Conservation (phyloP, 2,888 invertebrate genomes). For the Sepiola atlantica region DNA sequence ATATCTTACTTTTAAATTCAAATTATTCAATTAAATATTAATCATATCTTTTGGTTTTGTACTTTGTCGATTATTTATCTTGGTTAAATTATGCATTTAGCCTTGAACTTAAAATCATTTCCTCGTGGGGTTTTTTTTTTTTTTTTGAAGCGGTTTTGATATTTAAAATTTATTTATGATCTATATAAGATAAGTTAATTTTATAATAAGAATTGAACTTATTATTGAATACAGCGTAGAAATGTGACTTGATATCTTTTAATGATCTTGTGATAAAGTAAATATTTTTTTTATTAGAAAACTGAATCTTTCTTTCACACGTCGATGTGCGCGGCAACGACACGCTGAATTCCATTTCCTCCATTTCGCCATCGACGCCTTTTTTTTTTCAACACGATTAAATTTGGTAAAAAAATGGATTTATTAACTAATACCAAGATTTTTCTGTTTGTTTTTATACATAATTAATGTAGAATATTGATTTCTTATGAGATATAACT, state of each 20-base stretch:
- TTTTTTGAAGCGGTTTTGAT: background rate
- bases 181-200: background rate
- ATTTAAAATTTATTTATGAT: background rate
- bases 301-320: background rate
- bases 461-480: too few relatives aligned
- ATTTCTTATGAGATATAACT: too few relatives aligned
- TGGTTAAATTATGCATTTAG: background rate
- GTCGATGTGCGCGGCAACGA: background rate
- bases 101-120: constrained; percentile 34
- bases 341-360: background rate
- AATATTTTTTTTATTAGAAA: too few relatives aligned
- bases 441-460: too few relatives aligned
- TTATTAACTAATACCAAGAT: too few relatives aligned
- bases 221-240: background rate
- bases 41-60: background rate
- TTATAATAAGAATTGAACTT: background rate
- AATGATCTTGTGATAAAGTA: background rate
- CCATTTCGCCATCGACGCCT: background rate
- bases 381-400: too few relatives aligned
- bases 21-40: background rate
- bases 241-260: too few relatives aligned
- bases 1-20: background rate
- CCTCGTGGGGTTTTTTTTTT: background rate
- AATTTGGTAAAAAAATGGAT: too few relatives aligned
- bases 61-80: background rate